Percentiles rank a stretch among this genome's conserved stretches.
Conservation (phyloP, 2,797 vertebrate species). For the Pantherophis vulpinus region DNA sequence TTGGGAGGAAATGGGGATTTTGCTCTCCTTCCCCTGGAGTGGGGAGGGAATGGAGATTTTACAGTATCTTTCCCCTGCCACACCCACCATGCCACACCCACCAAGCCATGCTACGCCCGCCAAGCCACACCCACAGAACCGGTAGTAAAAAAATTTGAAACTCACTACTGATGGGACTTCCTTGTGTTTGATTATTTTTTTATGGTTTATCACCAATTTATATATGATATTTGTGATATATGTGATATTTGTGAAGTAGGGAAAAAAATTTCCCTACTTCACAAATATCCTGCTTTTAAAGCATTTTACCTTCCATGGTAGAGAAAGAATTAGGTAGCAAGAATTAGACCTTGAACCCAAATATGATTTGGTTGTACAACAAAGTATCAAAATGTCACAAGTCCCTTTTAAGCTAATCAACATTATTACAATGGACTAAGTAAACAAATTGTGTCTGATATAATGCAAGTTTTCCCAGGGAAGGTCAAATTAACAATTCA, state of each 20-base stretch:
- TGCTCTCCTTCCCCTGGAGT: too few species aligned
- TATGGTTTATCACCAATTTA: background rate
- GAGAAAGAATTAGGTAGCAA: fast-evolving
- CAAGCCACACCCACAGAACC: too few species aligned
- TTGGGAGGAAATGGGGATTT: too few species aligned
- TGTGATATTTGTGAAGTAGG: background rate
- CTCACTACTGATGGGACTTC: background rate
- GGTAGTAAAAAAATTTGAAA: too few species aligned
- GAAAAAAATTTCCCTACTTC: background rate
- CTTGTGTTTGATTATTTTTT: background rate
- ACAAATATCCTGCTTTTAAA: background rate
- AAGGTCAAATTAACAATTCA: conserved; percentile 47
- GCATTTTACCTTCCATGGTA: background rate
- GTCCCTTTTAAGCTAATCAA: conserved; percentile 7
- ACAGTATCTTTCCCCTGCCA: too few species aligned
- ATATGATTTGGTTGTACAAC: conserved; percentile 8
- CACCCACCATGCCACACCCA: too few species aligned
- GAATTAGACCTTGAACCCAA: background rate
- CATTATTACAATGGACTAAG: conserved; percentile 24
- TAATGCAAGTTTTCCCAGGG: background rate
- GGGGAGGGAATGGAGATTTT: too few species aligned
- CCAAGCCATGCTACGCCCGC: too few species aligned
- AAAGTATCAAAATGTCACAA: conserved; percentile 14
- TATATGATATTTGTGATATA: background rate
- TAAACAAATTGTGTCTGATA: conserved; percentile 34